phyloP scores from a whole-genome alignment of 2,113 vertebrate genomes.

The Pogonocichla stellata region DNA sequence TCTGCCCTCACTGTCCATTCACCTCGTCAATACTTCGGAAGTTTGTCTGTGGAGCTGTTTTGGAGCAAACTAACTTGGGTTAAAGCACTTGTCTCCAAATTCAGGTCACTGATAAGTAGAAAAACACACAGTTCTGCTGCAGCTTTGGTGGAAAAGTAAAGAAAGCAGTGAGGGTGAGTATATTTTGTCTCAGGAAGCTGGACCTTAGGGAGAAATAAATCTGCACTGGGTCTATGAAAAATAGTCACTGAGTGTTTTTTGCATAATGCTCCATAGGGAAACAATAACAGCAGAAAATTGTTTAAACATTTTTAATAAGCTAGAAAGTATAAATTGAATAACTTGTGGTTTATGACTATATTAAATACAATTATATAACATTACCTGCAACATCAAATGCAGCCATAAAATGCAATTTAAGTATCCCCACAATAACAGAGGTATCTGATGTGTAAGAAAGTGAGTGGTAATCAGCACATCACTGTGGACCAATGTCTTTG shows the following conservation, averaged over 20 bases:
- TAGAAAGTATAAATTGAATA: neutral
- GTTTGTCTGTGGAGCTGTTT: neutral
- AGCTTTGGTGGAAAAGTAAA: neutral
- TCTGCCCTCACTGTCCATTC: fast-evolving
- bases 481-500: neutral
- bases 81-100: neutral
- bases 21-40: neutral
- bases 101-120: neutral
- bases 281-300: neutral
- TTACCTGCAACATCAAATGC: neutral
- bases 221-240: neutral
- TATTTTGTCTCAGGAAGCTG: neutral
- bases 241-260: neutral
- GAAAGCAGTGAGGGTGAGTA: neutral
- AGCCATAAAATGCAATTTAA: neutral
- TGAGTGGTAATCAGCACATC: neutral
- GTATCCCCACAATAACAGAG: neutral
- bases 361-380: constrained; percentile 20
- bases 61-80: neutral
- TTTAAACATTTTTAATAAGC: constrained; percentile 22
- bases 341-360: neutral
- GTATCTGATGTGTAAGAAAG: neutral
- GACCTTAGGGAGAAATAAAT: neutral
- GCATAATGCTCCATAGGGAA: neutral
- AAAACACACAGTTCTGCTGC: neutral